Evolutionary conservation across 2,113 vertebrate genomes (phyloP), one percentile per base, ranked within the genome.

Genomic region (Sorex fumeus): DNA sequence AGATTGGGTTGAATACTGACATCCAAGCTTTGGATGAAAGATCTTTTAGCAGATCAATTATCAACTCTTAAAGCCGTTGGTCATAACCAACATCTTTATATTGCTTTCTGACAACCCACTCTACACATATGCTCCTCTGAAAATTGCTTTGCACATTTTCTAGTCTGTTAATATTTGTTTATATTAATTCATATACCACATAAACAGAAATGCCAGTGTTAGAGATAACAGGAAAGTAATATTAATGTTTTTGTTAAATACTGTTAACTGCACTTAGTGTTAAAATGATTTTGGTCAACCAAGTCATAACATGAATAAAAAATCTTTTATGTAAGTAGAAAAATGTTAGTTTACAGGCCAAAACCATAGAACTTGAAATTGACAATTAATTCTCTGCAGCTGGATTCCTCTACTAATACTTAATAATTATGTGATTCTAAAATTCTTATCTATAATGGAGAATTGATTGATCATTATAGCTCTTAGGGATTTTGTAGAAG

Each of bases 271-370:
- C 27, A 25, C 1, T 19, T 88, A 64, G 8, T 78, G 32, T 53
- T 28, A 64, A 64, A 11, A 86, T 69, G 50, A 82, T 34, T 40
- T 88, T 93, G 88, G 40, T 88, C 23, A 30, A 85, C 0, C 2
- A 28, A 84, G 74, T 45, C 78, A 32, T 4, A 93, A 81, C 47
- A 71, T 67, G 9, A 69, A 2, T 76, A 79, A 34, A 7, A 25
- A 92, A 88, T 76, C 18, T 40, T 81, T 85, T 87, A 47, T 23
- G 70, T 66, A 90, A 66, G 72, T 16, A 88, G 57, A 57, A 78
- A 62, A 78, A 62, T 70, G 1, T 72, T 40, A 4, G 23, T 0
- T 27, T 79, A 3, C 16, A 13, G 4, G 1, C 79, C 32, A 70
- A 81, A 83, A 66, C 25, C 19, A 84, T 32, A 90, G 8, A 25